These are phyloP conservation scores for Thelaira solivaga DNA, from an alignment of 2,888 invertebrate genomes.

Conservation along the genomic window DNA sequence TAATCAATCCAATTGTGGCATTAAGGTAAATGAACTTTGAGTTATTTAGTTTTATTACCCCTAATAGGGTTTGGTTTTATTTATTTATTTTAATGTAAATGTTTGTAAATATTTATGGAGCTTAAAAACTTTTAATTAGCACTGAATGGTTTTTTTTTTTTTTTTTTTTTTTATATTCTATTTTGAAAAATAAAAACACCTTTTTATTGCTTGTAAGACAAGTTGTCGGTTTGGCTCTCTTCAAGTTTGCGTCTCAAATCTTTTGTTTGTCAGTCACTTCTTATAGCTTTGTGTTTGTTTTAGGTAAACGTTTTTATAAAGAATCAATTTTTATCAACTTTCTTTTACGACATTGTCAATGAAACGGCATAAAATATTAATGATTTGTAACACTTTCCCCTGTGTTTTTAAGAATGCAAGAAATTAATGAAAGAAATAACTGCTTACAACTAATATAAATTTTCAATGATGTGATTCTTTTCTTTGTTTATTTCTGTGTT, in stretches of 20 bases:
- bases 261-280: conserved; percentile 56
- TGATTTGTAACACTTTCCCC: conserved; percentile 62
- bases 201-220: too few species aligned
- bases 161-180: neutral
- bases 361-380: conserved; percentile 2
- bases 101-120: neutral
- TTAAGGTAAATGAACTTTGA: conserved; percentile 7
- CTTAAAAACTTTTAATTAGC: conserved; percentile 42
- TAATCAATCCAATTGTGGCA: conserved; percentile 69
- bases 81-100: neutral
- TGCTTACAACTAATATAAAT: neutral
- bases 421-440: neutral
- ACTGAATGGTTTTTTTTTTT: conserved; percentile 6
- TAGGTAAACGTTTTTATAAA: neutral
- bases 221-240: too few species aligned
- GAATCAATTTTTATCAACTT: conserved; percentile 38
- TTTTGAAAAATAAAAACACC: conserved; percentile 64
- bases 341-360: conserved; percentile 26
- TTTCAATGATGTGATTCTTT: conserved; percentile 33
- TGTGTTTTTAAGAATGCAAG: conserved; percentile 12
- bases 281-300: neutral
- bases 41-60: conserved; percentile 9
- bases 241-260: conserved; percentile 68
- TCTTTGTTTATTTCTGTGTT: too few species aligned
- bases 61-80: neutral